phyloP scores from a whole-genome alignment of 2,113 vertebrate genomes.

The Myrmecophaga tridactyla region DNA sequence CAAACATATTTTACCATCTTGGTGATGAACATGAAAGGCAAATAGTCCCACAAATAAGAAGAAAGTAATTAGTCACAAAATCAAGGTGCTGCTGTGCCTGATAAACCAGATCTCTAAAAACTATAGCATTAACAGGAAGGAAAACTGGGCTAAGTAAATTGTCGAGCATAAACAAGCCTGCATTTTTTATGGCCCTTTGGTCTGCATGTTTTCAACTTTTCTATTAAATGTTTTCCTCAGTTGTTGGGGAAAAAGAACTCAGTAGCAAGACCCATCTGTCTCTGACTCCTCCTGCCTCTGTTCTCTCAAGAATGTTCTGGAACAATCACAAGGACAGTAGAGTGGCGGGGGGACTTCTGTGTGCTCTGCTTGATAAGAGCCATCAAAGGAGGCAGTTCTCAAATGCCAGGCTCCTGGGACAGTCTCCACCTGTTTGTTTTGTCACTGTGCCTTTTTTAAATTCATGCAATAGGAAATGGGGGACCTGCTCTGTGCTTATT shows the following conservation, averaged over 20 bases:
- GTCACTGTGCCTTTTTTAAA: neutral
- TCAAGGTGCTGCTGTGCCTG: neutral
- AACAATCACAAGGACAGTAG: neutral
- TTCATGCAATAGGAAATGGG: neutral
- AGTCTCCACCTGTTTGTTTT: neutral
- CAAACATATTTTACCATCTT: conserved; percentile 29
- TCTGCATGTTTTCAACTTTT: neutral
- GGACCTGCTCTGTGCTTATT: neutral
- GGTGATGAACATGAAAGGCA: neutral
- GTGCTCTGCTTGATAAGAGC: neutral
- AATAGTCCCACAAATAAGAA: neutral
- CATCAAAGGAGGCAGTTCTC: neutral
- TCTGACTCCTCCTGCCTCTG: neutral
- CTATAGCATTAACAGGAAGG: neutral
- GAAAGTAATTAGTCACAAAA: conserved; percentile 21
- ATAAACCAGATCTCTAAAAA: conserved; percentile 39
- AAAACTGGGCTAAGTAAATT: conserved; percentile 4
- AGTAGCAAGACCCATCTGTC: neutral
- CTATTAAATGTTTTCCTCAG: neutral
- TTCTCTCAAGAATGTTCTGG: neutral
- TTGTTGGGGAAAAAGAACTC: neutral
- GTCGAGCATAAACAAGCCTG: conserved; percentile 31
- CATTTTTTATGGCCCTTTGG: neutral
- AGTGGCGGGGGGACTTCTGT: neutral
- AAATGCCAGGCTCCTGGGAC: neutral